phyloP scores from a whole-genome alignment of 2,113 vertebrate species.

The Anser cygnoides region DNA sequence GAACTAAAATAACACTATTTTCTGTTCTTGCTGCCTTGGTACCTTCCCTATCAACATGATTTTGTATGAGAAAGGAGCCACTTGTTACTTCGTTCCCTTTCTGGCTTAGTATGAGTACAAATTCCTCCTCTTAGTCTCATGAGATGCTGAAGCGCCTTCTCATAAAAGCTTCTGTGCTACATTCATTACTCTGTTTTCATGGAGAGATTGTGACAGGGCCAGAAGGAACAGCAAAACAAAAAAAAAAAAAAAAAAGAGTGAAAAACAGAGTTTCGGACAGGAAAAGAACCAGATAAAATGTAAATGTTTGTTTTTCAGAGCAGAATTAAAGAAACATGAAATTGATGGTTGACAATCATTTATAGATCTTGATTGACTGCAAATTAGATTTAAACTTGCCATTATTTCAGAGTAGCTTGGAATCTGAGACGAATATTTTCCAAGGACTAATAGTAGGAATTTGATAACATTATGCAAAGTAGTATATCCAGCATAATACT shows the following conservation, averaged over 20 bases:
- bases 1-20: not conserved
- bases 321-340: conserved; percentile 18
- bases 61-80: not conserved
- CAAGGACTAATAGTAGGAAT: conserved; percentile 55
- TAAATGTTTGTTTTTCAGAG: conserved; percentile 19
- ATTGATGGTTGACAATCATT: conserved; percentile 26
- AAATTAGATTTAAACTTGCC: conserved; percentile 53
- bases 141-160: not conserved
- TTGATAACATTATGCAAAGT: conserved; percentile 60
- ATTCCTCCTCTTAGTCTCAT: not conserved
- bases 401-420: conserved; percentile 47
- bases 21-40: not conserved
- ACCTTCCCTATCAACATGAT: not conserved
- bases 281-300: not conserved
- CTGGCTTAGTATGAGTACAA: not conserved
- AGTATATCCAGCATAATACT: conserved; percentile 44
- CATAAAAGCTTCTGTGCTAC: not conserved
- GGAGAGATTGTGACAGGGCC: not conserved
- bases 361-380: not conserved
- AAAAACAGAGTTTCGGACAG: not conserved
- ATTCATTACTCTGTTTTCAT: not conserved
- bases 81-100: not conserved
- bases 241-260: not conserved
- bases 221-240: not conserved
- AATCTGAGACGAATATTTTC: conserved; percentile 58